Percentiles rank a stretch among this genome's conserved stretches.
phyloP scores from a whole-genome alignment of 2,113 vertebrate species.

The Hipposideros armiger region DNA sequence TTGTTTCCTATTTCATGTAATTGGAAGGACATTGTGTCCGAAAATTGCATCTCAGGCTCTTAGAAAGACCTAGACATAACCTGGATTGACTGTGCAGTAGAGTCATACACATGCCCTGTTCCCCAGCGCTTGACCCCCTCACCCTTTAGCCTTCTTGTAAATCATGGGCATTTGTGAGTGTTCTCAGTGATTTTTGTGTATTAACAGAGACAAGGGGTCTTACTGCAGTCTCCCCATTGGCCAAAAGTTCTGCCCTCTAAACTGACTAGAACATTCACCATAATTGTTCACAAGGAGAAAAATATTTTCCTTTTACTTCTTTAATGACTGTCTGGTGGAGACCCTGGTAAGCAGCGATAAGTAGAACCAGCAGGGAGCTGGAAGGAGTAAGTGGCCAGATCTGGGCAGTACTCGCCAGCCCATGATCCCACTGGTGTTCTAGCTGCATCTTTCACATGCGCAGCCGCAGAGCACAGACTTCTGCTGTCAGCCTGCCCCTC shows the following conservation, averaged over 20 bases:
- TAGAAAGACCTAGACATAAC: neutral
- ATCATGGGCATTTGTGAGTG: rapidly evolving
- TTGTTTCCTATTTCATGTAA: neutral
- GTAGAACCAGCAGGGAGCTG: neutral
- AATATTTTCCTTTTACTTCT: neutral
- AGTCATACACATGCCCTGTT: neutral
- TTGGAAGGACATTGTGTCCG: neutral
- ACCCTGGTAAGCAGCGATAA: neutral
- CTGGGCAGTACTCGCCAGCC: neutral
- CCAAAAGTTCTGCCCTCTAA: neutral
- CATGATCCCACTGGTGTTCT: neutral
- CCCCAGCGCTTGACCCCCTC: neutral
- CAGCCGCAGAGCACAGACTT: rapidly evolving
- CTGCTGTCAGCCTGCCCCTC: rapidly evolving
- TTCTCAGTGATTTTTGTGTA: neutral
- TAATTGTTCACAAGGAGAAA: neutral
- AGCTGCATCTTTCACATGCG: neutral
- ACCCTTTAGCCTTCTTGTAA: neutral
- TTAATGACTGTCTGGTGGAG: neutral
- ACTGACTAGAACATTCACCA: neutral
- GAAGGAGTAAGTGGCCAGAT: neutral
- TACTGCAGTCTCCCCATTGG: neutral
- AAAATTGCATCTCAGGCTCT: neutral
- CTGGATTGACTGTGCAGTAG: neutral
- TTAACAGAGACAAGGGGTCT: too few relatives aligned